phyloP scores from a whole-genome alignment of 2,797 vertebrate species.

The Acanthurus leucopareius region DNA sequence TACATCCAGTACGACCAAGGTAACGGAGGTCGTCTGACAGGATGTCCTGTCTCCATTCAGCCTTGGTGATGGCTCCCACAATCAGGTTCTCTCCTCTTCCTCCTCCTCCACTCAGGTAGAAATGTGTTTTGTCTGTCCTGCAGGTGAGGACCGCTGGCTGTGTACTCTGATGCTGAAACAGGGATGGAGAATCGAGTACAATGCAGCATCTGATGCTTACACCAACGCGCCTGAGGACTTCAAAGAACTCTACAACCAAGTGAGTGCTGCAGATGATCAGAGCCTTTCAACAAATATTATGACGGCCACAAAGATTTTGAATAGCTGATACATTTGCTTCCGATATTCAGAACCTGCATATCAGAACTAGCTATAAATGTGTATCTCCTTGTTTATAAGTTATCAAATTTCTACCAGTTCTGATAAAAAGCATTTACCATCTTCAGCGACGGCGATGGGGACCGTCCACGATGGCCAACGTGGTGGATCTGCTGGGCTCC shows the following conservation, averaged over 20 bases:
- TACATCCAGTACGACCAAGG: slow-evolving; percentile 84
- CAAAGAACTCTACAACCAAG: slow-evolving; percentile 84
- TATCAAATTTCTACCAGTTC: too few relatives aligned
- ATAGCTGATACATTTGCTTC: too few relatives aligned
- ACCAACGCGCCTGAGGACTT: slow-evolving; percentile 84
- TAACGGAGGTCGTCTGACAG: slow-evolving; percentile 16
- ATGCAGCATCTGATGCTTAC: slow-evolving; percentile 82
- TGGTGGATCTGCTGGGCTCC: slow-evolving; percentile 72
- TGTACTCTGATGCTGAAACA: slow-evolving; percentile 83
- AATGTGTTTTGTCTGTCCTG: background rate
- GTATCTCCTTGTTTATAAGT: too few relatives aligned
- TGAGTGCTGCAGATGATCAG: slow-evolving; percentile 6
- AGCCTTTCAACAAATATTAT: background rate
- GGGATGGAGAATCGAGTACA: slow-evolving; percentile 85
- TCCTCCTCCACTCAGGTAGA: too few relatives aligned
- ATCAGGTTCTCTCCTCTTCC: background rate
- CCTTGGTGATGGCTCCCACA: too few relatives aligned
- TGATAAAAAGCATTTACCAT: background rate
- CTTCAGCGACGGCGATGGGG: slow-evolving; percentile 79
- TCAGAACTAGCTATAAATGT: too few relatives aligned
- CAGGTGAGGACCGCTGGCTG: slow-evolving; percentile 85
- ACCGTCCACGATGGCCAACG: slow-evolving; percentile 83
- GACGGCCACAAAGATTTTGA: too few relatives aligned
- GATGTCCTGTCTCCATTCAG: too few relatives aligned
- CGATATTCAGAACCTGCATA: too few relatives aligned